phyloP scores from a whole-genome alignment of 2,113 vertebrate species.

The Paradoxurus hermaphroditus region DNA sequence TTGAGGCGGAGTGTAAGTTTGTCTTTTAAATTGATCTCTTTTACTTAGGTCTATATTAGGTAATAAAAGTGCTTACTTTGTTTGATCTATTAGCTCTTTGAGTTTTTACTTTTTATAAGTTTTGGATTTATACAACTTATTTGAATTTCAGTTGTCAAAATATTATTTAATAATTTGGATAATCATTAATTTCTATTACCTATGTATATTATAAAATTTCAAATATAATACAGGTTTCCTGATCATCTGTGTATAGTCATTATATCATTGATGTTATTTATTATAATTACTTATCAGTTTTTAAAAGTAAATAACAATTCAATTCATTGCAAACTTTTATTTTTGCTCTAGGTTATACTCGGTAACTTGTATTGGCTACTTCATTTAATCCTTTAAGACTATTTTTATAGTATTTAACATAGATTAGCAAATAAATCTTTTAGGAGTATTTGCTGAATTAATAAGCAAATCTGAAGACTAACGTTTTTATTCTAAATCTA shows the following conservation, averaged over 20 bases:
- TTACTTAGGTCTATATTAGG: not conserved
- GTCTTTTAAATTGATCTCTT: not conserved
- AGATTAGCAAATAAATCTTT: not conserved
- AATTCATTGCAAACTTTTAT: not conserved
- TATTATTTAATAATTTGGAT: not conserved
- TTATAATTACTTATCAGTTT: not conserved
- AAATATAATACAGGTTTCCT: not conserved
- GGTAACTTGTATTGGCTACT: not conserved
- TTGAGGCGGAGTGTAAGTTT: not conserved
- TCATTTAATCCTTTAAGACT: not conserved
- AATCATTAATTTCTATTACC: not conserved
- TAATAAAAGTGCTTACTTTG: not conserved
- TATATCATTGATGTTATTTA: not conserved
- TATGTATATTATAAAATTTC: not conserved
- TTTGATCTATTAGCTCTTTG: not conserved
- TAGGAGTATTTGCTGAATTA: not conserved
- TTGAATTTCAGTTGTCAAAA: not conserved
- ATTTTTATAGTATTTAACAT: not conserved
- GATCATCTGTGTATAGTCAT: not conserved
- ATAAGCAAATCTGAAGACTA: not conserved
- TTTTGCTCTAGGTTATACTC: not conserved
- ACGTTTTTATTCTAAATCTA: not conserved
- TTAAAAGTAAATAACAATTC: not conserved
- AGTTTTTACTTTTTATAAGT: not conserved
- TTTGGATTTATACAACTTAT: not conserved